A percentile compares a stretch with the other conserved stretches of the same genome.
Evolutionary conservation across 2,113 vertebrate genomes (phyloP).

Genomic region (Lycocorax pyrrhopterus): DNA sequence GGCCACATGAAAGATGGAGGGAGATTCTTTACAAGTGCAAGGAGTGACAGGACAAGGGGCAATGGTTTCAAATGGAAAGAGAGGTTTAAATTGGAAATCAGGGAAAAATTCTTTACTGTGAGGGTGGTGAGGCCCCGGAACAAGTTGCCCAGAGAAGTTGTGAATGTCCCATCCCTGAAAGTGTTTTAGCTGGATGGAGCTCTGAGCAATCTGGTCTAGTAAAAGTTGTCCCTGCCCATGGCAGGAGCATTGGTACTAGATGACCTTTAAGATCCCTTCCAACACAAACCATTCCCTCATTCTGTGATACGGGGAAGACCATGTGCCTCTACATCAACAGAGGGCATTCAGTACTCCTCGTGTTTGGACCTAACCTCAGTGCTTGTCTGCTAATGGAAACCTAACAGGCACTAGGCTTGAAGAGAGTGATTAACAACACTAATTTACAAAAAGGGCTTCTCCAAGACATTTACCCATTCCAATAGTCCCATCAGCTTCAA

Average conservation of each 20-base stretch:
- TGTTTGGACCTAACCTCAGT: background rate
- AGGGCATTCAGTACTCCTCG: background rate
- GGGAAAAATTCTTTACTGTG: background rate
- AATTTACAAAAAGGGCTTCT: background rate
- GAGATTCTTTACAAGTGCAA: background rate
- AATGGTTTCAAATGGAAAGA: background rate
- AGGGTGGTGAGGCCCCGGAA: background rate
- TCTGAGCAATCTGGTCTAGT: background rate
- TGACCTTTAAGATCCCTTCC: too few relatives aligned
- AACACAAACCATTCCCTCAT: background rate
- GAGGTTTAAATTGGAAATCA: background rate
- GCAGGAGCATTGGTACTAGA: background rate
- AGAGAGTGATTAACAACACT: background rate
- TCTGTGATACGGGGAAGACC: background rate
- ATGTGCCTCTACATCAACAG: background rate
- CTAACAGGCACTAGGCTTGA: background rate
- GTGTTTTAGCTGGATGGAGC: background rate
- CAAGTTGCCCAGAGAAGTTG: background rate
- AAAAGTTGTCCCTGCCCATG: background rate
- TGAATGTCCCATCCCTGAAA: background rate
- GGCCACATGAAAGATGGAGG: background rate
- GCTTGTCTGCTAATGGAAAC: background rate
- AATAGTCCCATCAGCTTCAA: background rate
- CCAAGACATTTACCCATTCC: background rate
- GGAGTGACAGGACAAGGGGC: background rate